These are phyloP conservation scores for Caenorhabditis virilis DNA, from an alignment of 2,888 invertebrate species.

Conservation along the genomic window DNA sequence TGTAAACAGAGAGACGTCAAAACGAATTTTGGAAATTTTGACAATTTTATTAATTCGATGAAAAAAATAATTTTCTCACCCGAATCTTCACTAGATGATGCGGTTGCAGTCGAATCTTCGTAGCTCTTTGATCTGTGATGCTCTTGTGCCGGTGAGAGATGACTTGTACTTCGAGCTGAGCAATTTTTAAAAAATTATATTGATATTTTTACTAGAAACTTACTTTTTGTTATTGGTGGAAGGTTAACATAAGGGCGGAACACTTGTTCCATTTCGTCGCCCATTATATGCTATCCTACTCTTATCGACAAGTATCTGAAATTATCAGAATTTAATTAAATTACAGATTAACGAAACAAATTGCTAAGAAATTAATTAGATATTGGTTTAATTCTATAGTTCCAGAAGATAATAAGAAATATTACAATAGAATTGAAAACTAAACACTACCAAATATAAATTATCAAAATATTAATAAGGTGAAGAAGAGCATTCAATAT, in stretches of 20 bases:
- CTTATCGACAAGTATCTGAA: constrained; percentile 26
- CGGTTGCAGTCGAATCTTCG: constrained; percentile 27
- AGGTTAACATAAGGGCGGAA: constrained; percentile 30
- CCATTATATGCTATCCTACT: constrained; percentile 13
- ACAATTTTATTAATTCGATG: too few species aligned
- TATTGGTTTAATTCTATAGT: too few species aligned
- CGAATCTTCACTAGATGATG: constrained; percentile 27
- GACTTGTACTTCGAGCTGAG: constrained; percentile 31
- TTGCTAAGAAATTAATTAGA: too few species aligned
- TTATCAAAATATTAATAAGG: too few species aligned
- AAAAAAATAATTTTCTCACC: background rate
- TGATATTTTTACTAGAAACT: constrained; percentile 2
- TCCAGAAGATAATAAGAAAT: too few species aligned
- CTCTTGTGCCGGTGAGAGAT: constrained; percentile 25
- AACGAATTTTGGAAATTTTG: too few species aligned
- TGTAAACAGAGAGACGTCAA: too few species aligned
- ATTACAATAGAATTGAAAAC: too few species aligned
- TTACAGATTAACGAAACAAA: too few species aligned
- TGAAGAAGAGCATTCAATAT: too few species aligned
- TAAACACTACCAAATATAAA: too few species aligned
- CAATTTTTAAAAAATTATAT: background rate
- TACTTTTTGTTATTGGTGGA: constrained; percentile 32
- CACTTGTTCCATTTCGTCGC: constrained; percentile 13
- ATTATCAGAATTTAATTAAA: too few species aligned
- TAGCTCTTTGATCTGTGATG: constrained; percentile 28